phyloP scores from a whole-genome alignment of 2,888 invertebrate genomes.

The Drosophila birchii region DNA sequence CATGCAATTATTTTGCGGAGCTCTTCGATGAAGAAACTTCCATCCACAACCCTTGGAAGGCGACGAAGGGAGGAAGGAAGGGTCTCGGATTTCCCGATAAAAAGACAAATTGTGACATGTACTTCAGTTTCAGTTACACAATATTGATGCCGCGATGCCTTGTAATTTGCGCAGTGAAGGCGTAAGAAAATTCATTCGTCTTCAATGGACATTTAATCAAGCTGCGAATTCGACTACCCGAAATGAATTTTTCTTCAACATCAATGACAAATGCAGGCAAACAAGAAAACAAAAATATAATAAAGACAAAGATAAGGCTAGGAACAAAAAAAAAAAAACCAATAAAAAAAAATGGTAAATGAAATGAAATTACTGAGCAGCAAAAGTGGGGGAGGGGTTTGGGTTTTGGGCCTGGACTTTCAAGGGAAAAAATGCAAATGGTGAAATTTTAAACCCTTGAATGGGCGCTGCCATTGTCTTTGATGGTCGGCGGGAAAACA shows the following conservation, averaged over 20 bases:
- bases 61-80: too few relatives aligned
- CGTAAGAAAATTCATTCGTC: conserved; percentile 52
- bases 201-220: conserved; percentile 70
- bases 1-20: conserved; percentile 68
- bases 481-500: conserved; percentile 55
- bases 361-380: conserved; percentile 73
- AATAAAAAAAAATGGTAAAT: conserved; percentile 67
- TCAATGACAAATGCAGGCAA: conserved; percentile 72
- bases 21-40: conserved; percentile 25
- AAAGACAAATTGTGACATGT: conserved; percentile 57
- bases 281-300: conserved; percentile 38
- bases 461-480: conserved; percentile 73
- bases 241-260: conserved; percentile 38
- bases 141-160: conserved; percentile 39
- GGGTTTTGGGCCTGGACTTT: conserved; percentile 2
- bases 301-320: conserved; percentile 41
- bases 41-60: conserved; percentile 13
- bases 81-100: conserved; percentile 16
- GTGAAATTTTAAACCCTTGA: conserved; percentile 82
- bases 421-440: conserved; percentile 68
- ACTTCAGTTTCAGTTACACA: conserved; percentile 60
- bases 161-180: conserved; percentile 57
- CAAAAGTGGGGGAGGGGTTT: conserved; percentile 3
- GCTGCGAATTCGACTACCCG: conserved; percentile 46
- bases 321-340: conserved; percentile 35